Base-by-base conservation (phyloP, 2,113 vertebrate species). In the Columbina picui region DNA sequence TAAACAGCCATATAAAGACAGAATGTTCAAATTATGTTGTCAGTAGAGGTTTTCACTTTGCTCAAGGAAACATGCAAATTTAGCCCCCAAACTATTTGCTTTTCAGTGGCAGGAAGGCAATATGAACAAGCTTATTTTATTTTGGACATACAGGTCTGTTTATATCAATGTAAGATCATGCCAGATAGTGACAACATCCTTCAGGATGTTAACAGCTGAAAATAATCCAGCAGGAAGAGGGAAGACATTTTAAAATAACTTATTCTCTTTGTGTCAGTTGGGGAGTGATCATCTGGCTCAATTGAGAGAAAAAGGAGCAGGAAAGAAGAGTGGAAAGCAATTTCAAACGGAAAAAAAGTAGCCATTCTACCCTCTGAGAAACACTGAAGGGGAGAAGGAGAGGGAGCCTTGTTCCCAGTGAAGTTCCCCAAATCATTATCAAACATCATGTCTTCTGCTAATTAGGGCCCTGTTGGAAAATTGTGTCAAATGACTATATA, bases 401-500 rank as follows among this genome's bases (percentile, higher is more conserved):
- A 59, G 43, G 36, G 43, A 84, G 74, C 78, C 92, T 87, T 87
- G 55, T 84, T 93, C 71, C 68, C 49, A 63, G 38, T 61, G 67
- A 94, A 76, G 77, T 87, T 77, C 87, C 76, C 73, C 78, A 94
- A 89, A 91, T 88, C 32, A 57, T 93, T 94, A 71, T 90, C 61
- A 73, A 95, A 60, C 34, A 87, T 78, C 83, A 60, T 50, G 68
- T 76, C 87, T 93, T 96, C 83, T 82, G 79, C 89, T 97, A 95
- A 78, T 96, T 95, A 97, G 86, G 57, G 20, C 55, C 79, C 34
- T 94, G 63, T 79, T 93, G 94, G 78, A 90, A 96, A 96, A 95
- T 64, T 80, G 60, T 95, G 20, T 86, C 70, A 45, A 90, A 82
- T 75, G 34, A 93, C 78, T 95, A 7, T 39, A 36, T 85, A 92